Conservation (phyloP, 2,113 vertebrate species). For the Nestor notabilis region DNA sequence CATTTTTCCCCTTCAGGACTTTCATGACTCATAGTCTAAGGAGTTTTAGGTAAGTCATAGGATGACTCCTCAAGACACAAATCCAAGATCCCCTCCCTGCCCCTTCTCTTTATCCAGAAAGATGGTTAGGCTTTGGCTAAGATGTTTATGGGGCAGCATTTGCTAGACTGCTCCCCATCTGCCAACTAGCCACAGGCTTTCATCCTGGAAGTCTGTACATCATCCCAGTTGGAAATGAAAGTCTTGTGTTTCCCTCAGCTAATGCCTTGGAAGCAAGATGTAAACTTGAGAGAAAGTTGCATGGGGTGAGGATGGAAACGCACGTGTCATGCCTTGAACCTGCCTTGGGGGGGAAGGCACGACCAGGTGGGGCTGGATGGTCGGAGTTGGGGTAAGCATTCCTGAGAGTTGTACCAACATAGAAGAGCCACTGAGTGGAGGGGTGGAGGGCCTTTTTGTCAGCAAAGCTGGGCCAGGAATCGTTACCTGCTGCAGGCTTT, state of each 20-base stretch:
- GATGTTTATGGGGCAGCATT: not conserved
- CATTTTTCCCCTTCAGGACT: not conserved
- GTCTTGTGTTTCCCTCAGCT: not conserved
- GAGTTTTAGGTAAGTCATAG: not conserved
- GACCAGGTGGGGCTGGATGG: not conserved
- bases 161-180: rapidly evolving
- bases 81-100: not conserved
- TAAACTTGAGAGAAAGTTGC: rapidly evolving
- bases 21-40: not conserved
- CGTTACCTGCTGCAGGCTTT: rapidly evolving
- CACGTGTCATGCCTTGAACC: not conserved
- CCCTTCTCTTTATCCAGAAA: not conserved
- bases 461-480: not conserved
- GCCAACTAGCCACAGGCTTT: not conserved
- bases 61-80: not conserved
- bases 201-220: not conserved
- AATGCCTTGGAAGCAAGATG: not conserved
- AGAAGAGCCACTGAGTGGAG: not conserved
- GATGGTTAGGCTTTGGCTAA: not conserved
- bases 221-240: not conserved
- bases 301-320: not conserved
- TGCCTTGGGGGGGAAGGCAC: not conserved
- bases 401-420: not conserved
- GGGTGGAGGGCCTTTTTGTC: not conserved
- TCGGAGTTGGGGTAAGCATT: not conserved